Conservation (phyloP, 2,888 invertebrate genomes). For the Ceramica pisi region DNA sequence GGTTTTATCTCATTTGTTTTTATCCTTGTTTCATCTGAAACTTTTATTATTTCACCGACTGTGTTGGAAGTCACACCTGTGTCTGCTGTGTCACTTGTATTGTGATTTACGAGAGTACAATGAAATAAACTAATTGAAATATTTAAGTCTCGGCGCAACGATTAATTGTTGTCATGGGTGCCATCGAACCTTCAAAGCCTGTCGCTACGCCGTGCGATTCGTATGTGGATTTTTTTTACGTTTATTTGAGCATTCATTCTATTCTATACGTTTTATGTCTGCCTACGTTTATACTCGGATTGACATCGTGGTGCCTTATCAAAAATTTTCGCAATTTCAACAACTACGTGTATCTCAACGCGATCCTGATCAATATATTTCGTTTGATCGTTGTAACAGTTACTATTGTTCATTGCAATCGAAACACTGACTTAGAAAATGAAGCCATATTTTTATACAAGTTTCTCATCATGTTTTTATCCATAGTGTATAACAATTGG, state of each 20-base stretch:
- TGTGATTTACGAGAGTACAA: not conserved
- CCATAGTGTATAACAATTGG: constrained; percentile 42
- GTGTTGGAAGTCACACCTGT: not conserved
- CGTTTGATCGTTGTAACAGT: constrained; percentile 21
- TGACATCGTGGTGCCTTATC: constrained; percentile 43
- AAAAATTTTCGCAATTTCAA: constrained; percentile 47
- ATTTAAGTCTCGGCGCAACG: not conserved
- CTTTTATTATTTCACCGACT: constrained; percentile 8
- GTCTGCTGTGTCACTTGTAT: not conserved
- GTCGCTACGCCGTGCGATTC: constrained; percentile 4
- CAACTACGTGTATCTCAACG: constrained; percentile 46
- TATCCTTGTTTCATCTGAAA: constrained; percentile 10
- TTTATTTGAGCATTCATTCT: constrained; percentile 5
- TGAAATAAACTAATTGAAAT: not conserved
- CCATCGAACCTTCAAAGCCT: not conserved
- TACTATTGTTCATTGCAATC: not conserved
- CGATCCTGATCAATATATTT: constrained; percentile 32
- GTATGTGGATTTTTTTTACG: not conserved
- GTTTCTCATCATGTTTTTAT: constrained; percentile 27
- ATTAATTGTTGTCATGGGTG: not conserved
- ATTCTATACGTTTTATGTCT: constrained; percentile 9
- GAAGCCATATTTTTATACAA: not conserved
- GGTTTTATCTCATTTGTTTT: constrained; percentile 13
- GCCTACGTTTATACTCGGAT: constrained; percentile 33
- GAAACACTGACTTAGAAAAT: not conserved